Evolutionary conservation across 2,113 vertebrate genomes (phyloP).

Genomic region (Macroglossus sobrinus): DNA sequence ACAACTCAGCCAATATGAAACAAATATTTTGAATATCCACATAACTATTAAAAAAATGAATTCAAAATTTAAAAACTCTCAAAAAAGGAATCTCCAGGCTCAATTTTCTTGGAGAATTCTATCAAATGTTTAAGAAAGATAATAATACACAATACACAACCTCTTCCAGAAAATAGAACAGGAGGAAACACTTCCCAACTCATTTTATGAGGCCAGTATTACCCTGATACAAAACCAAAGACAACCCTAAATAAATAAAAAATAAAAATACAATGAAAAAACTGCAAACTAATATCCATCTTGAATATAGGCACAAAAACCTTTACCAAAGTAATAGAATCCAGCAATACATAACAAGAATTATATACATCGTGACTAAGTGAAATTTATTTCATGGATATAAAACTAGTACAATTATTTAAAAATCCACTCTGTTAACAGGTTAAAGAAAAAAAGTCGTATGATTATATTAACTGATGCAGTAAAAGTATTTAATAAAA

Average conservation of each 20-base stretch:
- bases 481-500: constrained; percentile 10
- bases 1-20: neutral
- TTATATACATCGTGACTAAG: neutral
- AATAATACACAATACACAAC: neutral
- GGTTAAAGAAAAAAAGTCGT: neutral
- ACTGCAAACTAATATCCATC: neutral
- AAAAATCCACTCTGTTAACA: neutral
- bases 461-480: neutral
- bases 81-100: neutral
- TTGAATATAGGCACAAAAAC: neutral
- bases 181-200: neutral
- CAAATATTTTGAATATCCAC: neutral
- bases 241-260: neutral
- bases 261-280: neutral
- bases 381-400: neutral
- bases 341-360: neutral
- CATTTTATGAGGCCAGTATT: neutral
- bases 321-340: neutral
- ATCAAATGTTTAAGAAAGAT: neutral
- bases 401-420: constrained; percentile 2
- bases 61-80: neutral
- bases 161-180: neutral
- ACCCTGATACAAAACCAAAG: neutral
- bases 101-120: neutral
- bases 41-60: neutral